Evolutionary conservation across 2,888 invertebrate species (phyloP), one percentile per base, ranked within the genome.

Genomic region (Congeria kusceri): DNA sequence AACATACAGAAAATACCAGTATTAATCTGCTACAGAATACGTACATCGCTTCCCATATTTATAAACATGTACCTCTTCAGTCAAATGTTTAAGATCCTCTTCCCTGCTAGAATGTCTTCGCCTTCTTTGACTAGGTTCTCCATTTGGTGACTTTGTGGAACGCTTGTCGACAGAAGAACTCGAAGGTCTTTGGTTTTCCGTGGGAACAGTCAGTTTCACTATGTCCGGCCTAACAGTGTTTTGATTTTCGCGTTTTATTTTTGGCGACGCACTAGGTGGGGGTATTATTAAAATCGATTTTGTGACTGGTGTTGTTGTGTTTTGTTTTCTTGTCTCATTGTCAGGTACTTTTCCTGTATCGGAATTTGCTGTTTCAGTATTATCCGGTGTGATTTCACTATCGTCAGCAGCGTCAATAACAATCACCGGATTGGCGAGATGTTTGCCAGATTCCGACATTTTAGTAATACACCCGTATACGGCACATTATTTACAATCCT

Each of bases 51-150:
- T 56, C 1, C 9, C 11, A 18, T 56, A 25, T 56, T 39, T 32
- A 7, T 29, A 5, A 20, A 7, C 62, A 65, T 59, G 23, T 58
- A 75, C 78, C 44, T 77, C 70, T 57, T 75, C 72, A 28, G 68
- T 61, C n/a, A 76, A 46, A 39, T 77, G 82, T 56, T 68, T 49
- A 20, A 76, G 44, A n/a, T 83, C 73, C 15, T 76, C 76, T 53
- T 80, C 75, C 68, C 73, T 73, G 44, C 73, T 73, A 0, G 56
- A 29, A 29, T 78, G 73, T 57, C 73, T 62, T 18, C 64, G 39
- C 58, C 72, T 57, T 39, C 39, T 39, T 3, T 39, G 11, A 58
- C 25, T 49, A 4, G 72, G 49, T 25, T 62, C 68, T 15, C 47
- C 63, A 28, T 64, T 68, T 3, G 39, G 39, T 39, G 39, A 39